Percentiles rank a stretch among this genome's conserved stretches.
These are phyloP conservation scores for Celastrina argiolus DNA, from an alignment of 2,888 invertebrate species.

Conservation along the genomic window DNA sequence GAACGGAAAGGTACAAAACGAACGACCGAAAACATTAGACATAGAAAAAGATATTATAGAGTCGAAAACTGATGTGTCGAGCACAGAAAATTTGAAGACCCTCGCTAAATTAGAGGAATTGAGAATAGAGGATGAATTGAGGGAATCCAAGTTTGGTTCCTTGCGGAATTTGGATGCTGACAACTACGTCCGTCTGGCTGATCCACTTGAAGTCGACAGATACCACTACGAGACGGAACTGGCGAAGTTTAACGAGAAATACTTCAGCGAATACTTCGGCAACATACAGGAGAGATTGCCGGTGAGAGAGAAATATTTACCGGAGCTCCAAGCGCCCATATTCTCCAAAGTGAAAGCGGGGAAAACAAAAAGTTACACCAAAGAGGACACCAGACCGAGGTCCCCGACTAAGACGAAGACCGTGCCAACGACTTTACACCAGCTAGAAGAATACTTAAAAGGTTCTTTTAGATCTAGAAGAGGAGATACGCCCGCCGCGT, in stretches of 20 bases:
- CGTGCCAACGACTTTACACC: constrained; percentile 64
- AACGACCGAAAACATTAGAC: constrained; percentile 62
- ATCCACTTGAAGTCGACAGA: constrained; percentile 58
- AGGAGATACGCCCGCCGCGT: constrained; percentile 63
- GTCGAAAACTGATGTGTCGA: constrained; percentile 44
- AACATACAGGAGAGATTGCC: constrained; percentile 55
- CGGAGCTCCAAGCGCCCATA: constrained; percentile 69
- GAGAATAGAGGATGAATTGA: constrained; percentile 51
- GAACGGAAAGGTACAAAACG: constrained; percentile 45
- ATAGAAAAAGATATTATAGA: constrained; percentile 43
- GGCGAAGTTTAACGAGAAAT: constrained; percentile 67
- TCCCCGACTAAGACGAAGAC: constrained; percentile 62
- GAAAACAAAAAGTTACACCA: constrained; percentile 55
- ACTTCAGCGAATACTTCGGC: constrained; percentile 64
- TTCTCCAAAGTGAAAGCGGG: constrained; percentile 68
- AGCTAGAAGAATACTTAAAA: constrained; percentile 68
- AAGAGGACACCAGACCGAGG: constrained; percentile 51
- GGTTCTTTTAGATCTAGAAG: constrained; percentile 49
- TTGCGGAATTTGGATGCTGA: constrained; percentile 61
- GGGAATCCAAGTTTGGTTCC: constrained; percentile 69
- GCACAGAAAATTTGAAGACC: constrained; percentile 29
- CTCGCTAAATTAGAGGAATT: constrained; percentile 51
- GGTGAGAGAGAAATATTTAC: constrained; percentile 65
- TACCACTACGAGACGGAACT: constrained; percentile 67
- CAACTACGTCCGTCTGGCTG: constrained; percentile 61